These are phyloP conservation scores for Thecophora atra DNA, from an alignment of 2,888 invertebrate species.

Conservation along the genomic window DNA sequence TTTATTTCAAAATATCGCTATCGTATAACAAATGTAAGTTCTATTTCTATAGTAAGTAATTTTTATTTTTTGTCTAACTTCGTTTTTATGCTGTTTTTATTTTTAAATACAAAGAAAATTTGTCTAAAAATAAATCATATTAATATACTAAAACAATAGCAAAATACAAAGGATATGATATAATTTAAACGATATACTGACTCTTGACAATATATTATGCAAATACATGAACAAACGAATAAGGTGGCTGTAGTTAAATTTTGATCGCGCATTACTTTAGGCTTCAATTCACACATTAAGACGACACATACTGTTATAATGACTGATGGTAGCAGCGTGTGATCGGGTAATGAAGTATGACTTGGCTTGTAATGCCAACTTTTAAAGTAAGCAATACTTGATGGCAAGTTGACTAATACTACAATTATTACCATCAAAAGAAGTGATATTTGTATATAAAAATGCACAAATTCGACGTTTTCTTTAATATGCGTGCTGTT, in stretches of 20 bases:
- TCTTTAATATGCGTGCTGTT: neutral
- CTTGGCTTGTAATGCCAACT: constrained; percentile 67
- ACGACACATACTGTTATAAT: neutral
- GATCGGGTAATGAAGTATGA: constrained; percentile 19
- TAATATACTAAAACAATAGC: constrained; percentile 69
- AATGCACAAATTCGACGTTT: constrained; percentile 57
- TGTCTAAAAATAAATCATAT: too few relatives aligned
- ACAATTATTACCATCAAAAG: constrained; percentile 75
- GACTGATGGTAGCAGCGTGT: constrained; percentile 13
- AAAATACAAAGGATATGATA: constrained; percentile 70
- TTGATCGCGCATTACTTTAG: neutral
- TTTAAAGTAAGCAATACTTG: constrained; percentile 81
- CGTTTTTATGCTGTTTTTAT: too few relatives aligned
- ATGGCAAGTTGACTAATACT: constrained; percentile 76
- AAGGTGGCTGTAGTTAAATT: constrained; percentile 62
- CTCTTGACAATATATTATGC: constrained; percentile 71
- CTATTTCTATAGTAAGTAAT: too few relatives aligned
- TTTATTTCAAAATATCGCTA: too few relatives aligned
- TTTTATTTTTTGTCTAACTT: too few relatives aligned
- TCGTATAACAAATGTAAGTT: too few relatives aligned
- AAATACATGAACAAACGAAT: constrained; percentile 68
- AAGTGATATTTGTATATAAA: constrained; percentile 79
- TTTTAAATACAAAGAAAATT: too few relatives aligned
- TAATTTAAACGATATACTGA: constrained; percentile 72
- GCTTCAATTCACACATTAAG: constrained; percentile 1